Percentiles rank a stretch among this genome's conserved stretches.
phyloP scores from a whole-genome alignment of 2,113 vertebrate genomes.

The Polyodon spathula region DNA sequence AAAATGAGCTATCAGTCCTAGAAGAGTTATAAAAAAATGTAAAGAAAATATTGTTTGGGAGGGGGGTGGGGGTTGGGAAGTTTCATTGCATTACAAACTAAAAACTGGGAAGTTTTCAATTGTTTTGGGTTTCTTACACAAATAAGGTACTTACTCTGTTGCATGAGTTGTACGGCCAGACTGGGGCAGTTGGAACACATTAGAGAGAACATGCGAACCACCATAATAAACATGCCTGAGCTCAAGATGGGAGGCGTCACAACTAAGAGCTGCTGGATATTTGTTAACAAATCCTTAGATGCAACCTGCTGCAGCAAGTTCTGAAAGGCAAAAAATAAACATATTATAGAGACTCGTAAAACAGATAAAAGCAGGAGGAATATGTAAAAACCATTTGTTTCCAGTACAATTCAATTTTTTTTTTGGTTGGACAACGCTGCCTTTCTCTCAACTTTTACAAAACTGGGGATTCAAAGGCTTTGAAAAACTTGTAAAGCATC shows the following conservation, averaged over 20 bases:
- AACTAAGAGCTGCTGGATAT: constrained; percentile 93
- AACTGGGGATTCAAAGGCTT: too few relatives aligned
- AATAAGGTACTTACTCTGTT: constrained; percentile 77
- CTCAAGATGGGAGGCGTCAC: constrained; percentile 94
- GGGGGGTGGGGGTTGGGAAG: too few relatives aligned
- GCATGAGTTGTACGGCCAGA: constrained; percentile 96
- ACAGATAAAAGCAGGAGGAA: not conserved
- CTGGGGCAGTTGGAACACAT: constrained; percentile 98
- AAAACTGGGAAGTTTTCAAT: too few relatives aligned
- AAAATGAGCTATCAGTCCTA: too few relatives aligned
- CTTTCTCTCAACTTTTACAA: too few relatives aligned
- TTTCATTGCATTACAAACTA: too few relatives aligned
- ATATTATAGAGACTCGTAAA: not conserved
- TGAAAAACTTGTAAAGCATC: too few relatives aligned
- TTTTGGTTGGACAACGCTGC: too few relatives aligned
- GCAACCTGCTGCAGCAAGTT: constrained; percentile 96
- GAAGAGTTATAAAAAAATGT: too few relatives aligned
- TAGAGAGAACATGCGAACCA: constrained; percentile 97
- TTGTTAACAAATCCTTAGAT: constrained; percentile 89
- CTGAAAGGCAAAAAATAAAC: constrained; percentile 41
- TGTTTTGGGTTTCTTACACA: not conserved
- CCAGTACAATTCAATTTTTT: too few relatives aligned
- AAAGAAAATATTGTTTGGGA: too few relatives aligned
- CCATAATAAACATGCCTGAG: constrained; percentile 99
- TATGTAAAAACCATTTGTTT: too few relatives aligned